These are phyloP conservation scores for Stenodema calcarata DNA, from an alignment of 2,888 invertebrate species.

Conservation along the genomic window DNA sequence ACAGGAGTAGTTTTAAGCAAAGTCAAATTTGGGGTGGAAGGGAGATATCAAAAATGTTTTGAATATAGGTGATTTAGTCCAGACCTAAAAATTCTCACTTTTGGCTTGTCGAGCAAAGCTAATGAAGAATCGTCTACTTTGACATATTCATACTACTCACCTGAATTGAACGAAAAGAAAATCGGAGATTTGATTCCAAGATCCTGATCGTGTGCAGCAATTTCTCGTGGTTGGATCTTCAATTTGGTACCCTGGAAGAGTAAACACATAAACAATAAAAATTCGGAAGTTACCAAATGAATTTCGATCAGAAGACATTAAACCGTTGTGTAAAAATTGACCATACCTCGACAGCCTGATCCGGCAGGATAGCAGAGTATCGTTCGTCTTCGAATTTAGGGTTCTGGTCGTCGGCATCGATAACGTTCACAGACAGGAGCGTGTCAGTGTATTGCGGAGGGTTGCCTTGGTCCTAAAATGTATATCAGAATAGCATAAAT, in stretches of 20 bases:
- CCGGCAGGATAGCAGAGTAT: constrained; percentile 74
- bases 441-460: constrained; percentile 81
- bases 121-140: no score
- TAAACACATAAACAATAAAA: not conserved
- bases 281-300: not conserved
- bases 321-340: not conserved
- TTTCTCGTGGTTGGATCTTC: constrained; percentile 73
- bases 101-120: no score
- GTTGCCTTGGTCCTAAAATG: constrained; percentile 75
- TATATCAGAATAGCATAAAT: no score
- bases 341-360: constrained; percentile 63
- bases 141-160: constrained; percentile 56
- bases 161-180: constrained; percentile 70
- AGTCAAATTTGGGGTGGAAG: no score
- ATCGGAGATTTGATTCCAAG: constrained; percentile 77
- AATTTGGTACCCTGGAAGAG: constrained; percentile 68
- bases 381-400: constrained; percentile 80
- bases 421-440: constrained; percentile 75
- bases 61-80: no score
- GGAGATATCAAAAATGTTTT: no score
- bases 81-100: no score
- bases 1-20: no score
- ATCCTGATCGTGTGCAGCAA: constrained; percentile 83
- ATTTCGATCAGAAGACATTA: not conserved
- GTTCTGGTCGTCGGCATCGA: constrained; percentile 92